phyloP scores from a whole-genome alignment of 2,113 vertebrate genomes.

The Urocynchramus pylzowi region DNA sequence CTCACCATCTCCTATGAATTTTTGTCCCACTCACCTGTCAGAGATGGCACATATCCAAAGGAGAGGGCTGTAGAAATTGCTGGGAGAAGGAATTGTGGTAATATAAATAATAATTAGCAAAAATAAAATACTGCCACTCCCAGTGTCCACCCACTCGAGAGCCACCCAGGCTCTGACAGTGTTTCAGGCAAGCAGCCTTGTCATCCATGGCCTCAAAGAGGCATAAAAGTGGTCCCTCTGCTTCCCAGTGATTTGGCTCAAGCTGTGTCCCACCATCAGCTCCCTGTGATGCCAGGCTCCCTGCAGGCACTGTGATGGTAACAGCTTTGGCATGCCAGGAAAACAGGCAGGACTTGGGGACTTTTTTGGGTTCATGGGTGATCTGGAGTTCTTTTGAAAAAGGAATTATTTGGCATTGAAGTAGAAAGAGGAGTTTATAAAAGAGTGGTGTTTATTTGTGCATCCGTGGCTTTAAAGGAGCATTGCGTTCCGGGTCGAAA shows the following conservation, averaged over 20 bases:
- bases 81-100: background rate
- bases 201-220: accelerated
- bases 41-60: background rate
- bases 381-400: background rate
- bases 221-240: background rate
- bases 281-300: background rate
- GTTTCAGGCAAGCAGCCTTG: background rate
- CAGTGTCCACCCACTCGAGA: background rate
- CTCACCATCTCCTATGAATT: background rate
- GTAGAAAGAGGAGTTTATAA: background rate
- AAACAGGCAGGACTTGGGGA: background rate
- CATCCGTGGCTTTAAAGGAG: background rate
- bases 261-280: background rate
- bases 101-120: background rate
- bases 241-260: background rate
- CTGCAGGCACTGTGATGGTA: accelerated
- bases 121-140: background rate
- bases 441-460: background rate
- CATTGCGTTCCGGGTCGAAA: background rate
- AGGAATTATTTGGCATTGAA: background rate
- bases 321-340: accelerated
- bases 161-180: background rate
- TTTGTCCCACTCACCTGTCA: background rate
- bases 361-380: background rate
- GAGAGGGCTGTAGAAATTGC: background rate